Conservation (phyloP, 1,140 invertebrate species). For the Rhagoletis pomonella region DNA sequence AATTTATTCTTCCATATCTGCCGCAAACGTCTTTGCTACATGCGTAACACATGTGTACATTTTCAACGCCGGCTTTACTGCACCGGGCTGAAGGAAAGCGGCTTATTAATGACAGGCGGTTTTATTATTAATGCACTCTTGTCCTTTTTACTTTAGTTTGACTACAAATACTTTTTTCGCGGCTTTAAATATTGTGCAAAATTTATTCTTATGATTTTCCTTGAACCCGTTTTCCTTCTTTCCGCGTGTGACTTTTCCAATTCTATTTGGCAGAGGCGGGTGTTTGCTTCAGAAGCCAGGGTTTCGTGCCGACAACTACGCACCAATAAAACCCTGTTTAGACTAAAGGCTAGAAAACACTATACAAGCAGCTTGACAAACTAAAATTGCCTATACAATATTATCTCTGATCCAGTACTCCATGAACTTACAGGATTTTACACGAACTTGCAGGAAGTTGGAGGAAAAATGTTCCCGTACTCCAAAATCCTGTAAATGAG, state of each 20-base stretch:
- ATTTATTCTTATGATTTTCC: not conserved
- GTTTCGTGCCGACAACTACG: not conserved
- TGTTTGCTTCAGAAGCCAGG: not conserved
- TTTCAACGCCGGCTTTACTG: not conserved
- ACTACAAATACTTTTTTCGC: not conserved
- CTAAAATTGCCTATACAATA: too few relatives aligned
- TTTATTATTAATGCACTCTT: not conserved
- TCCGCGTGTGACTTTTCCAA: slow-evolving; percentile 33
- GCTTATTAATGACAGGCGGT: not conserved
- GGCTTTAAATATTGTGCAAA: not conserved
- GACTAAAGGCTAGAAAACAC: too few relatives aligned
- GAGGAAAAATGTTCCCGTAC: too few relatives aligned
- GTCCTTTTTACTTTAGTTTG: not conserved
- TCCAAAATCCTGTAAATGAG: too few relatives aligned
- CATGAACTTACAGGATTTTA: too few relatives aligned
- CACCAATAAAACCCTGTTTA: too few relatives aligned
- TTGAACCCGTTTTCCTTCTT: slow-evolving; percentile 33
- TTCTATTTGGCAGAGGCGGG: slow-evolving; percentile 16
- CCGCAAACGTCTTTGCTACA: not conserved
- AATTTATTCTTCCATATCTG: slow-evolving; percentile 1
- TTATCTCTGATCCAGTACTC: too few relatives aligned
- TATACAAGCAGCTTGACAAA: too few relatives aligned
- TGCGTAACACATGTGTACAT: slow-evolving; percentile 1
- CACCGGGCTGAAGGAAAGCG: not conserved
- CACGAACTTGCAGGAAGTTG: too few relatives aligned